phyloP scores from a whole-genome alignment of 2,888 invertebrate species.

The Esperia sulphurella region DNA sequence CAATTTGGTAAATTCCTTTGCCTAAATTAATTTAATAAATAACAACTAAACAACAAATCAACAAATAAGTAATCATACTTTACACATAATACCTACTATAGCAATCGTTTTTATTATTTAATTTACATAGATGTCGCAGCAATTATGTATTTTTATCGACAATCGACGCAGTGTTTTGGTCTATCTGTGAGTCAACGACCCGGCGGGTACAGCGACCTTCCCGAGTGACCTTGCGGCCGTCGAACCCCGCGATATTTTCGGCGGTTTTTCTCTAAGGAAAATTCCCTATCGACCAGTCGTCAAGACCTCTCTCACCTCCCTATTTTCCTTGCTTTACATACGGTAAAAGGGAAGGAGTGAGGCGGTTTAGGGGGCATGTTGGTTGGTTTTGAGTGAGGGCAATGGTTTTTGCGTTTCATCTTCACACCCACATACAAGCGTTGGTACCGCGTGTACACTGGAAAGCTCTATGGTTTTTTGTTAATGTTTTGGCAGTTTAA shows the following conservation, averaged over 20 bases:
- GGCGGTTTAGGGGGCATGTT: constrained; percentile 22
- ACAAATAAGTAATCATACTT: background rate
- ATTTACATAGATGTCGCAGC: background rate
- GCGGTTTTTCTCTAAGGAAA: constrained; percentile 70
- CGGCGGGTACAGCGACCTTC: constrained; percentile 53
- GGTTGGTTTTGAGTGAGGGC: constrained; percentile 41
- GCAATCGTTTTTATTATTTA: background rate
- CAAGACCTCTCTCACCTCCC: constrained; percentile 33
- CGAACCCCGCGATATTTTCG: constrained; percentile 57
- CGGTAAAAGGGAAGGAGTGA: constrained; percentile 2
- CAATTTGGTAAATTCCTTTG: no score
- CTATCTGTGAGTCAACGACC: constrained; percentile 3
- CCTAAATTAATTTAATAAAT: no score
- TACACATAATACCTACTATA: background rate
- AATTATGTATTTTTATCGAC: constrained; percentile 1
- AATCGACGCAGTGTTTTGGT: constrained; percentile 9
- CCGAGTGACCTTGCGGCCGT: constrained; percentile 61
- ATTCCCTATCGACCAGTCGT: constrained; percentile 42
- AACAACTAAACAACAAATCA: no score
- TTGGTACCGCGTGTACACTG: constrained; percentile 25
- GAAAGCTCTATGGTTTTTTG: constrained; percentile 20
- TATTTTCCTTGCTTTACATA: background rate
- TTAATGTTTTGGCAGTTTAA: constrained; percentile 1
- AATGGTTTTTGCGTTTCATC: constrained; percentile 44
- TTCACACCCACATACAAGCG: constrained; percentile 33